Evolutionary conservation across 2,113 vertebrate species (phyloP).

Genomic region (Seriola dumerili): DNA sequence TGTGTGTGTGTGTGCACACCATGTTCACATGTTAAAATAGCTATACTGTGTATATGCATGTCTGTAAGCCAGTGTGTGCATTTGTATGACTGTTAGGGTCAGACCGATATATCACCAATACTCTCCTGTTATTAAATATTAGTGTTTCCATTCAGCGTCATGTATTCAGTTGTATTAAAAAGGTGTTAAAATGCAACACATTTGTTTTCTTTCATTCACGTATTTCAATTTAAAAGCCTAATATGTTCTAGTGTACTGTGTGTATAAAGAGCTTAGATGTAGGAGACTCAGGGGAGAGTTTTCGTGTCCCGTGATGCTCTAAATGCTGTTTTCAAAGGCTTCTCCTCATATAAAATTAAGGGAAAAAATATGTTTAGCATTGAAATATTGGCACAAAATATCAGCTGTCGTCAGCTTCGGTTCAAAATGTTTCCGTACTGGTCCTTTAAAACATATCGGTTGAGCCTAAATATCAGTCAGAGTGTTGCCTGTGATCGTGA

Average conservation of each 20-base stretch:
- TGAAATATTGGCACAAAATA: slow-evolving; percentile 56
- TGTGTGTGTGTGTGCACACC: slow-evolving; percentile 10
- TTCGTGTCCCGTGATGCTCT: slow-evolving; percentile 28
- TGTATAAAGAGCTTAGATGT: slow-evolving; percentile 30
- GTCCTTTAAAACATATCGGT: slow-evolving; percentile 31
- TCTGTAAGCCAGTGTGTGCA: slow-evolving; percentile 1
- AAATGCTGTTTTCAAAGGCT: slow-evolving; percentile 25
- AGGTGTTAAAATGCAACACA: not conserved
- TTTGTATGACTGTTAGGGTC: slow-evolving; percentile 12
- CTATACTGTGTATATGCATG: not conserved
- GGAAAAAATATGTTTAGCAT: slow-evolving; percentile 35
- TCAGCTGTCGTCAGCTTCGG: slow-evolving; percentile 41
- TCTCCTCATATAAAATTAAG: slow-evolving; percentile 51
- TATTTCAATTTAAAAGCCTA: slow-evolving; percentile 32
- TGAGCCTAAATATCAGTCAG: slow-evolving; percentile 36
- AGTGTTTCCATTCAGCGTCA: not conserved
- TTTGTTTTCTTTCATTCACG: not conserved
- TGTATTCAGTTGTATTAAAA: slow-evolving; percentile 45
- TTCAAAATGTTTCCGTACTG: slow-evolving; percentile 3
- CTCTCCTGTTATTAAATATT: slow-evolving; percentile 5
- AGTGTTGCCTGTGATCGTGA: slow-evolving; percentile 2
- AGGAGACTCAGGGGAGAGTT: slow-evolving; percentile 14
- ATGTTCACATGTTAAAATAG: not conserved
- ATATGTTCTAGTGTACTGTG: not conserved
- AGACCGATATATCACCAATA: slow-evolving; percentile 33